Base-by-base conservation (phyloP, 2,113 vertebrate genomes). In the Myrmecophaga tridactyla region DNA sequence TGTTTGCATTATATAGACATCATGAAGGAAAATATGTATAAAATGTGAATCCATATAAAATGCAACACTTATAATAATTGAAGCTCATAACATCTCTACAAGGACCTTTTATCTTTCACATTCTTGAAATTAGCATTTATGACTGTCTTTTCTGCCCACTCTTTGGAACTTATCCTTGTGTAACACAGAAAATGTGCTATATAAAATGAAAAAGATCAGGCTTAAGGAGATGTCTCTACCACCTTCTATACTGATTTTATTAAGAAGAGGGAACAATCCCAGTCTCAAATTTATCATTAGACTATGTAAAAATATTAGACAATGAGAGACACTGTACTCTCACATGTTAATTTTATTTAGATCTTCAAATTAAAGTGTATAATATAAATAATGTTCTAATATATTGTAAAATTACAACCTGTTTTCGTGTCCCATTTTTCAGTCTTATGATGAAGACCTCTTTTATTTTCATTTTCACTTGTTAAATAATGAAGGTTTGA, bases 391-490 rank as follows among this genome's bases (percentile, higher is more conserved):
- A 60, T 60, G 0, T 23, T 60, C 39, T 76, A n/a, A n/a, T 11
- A 27, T 7, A 60, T 93, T 86, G 56, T 27, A 29, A 83, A 72
- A 15, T 29, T 78, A 39, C 0, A 27, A 15, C 21, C 17, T 53
- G 34, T 58, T 77, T 89, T 60, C 90, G 25, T 83, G 17, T 73
- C 10, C 3, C 10, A 87, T 76, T 89, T 70, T 69, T 67, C 31
- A 53, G 1, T 17, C 69, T 29, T 60, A 70, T 3, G 1, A 23
- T 60, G 25, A 34, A 31, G 6, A 17, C 2, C 62, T 85, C 56
- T 90, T 58, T 89, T 34, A n/a, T 73, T 93, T 56, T 78, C 27
- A 46, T n/a, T 94, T 31, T 84, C 82, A 17, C 0, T 63, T 23
- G 4, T 60, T 67, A 60, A 81, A 43, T 60, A 86, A 81, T 70